These are phyloP conservation scores for Troides oblongomaculatus DNA, from an alignment of 2,888 invertebrate species.

Conservation along the genomic window DNA sequence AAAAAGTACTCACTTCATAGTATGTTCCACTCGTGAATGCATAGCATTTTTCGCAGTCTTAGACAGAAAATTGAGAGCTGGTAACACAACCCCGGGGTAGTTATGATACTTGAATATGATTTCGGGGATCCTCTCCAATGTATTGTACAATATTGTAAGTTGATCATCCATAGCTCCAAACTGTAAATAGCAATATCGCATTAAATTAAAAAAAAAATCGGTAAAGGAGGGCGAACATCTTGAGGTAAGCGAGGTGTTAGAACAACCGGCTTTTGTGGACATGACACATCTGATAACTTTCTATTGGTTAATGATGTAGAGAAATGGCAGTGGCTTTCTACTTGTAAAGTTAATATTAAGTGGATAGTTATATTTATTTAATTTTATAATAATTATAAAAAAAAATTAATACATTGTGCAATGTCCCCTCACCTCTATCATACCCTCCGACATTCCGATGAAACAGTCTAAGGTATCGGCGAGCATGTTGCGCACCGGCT, in stretches of 20 bases:
- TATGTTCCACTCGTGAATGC: conserved; percentile 80
- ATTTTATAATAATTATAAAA: background rate
- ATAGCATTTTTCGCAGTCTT: conserved; percentile 86
- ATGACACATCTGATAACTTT: no score
- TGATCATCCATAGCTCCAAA: conserved; percentile 66
- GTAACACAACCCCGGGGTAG: conserved; percentile 88
- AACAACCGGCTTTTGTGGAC: no score
- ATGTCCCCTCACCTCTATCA: conserved; percentile 52
- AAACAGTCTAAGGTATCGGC: conserved; percentile 88
- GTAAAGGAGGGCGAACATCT: background rate
- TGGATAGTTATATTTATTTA: background rate
- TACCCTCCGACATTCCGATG: conserved; percentile 85
- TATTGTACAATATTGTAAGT: conserved; percentile 80
- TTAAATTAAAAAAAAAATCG: background rate
- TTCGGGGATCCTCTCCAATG: conserved; percentile 84
- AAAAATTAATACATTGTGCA: background rate
- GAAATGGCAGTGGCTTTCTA: no score
- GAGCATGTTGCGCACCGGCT: conserved; percentile 77
- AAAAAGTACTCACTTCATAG: conserved; percentile 69
- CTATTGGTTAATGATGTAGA: no score
- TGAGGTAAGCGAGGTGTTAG: background rate
- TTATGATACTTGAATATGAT: conserved; percentile 87
- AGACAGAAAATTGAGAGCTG: conserved; percentile 86
- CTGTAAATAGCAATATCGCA: conserved; percentile 48
- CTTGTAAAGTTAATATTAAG: no score